These are phyloP conservation scores for Oryzias curvinotus DNA, from an alignment of 2,113 vertebrate genomes.

Conservation along the genomic window DNA sequence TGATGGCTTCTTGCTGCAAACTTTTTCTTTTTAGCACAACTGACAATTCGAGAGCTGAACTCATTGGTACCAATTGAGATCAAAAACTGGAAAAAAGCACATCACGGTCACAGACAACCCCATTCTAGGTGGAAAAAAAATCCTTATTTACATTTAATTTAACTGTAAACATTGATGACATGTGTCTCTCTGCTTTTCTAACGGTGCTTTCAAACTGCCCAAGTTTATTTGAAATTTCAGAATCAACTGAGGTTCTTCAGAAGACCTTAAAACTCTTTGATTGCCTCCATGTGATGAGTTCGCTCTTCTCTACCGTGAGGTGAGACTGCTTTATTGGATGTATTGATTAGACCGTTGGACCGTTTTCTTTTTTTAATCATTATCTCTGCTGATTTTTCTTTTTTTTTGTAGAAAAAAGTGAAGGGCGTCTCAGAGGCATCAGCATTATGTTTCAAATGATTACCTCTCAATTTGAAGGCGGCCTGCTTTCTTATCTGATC, in stretches of 20 bases:
- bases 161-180: no score
- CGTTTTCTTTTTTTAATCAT: slow-evolving; percentile 60
- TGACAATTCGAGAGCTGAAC: no score
- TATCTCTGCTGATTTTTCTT: slow-evolving; percentile 39
- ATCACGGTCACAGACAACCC: no score
- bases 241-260: neutral
- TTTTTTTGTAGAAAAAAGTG: slow-evolving; percentile 42
- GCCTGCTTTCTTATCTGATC: slow-evolving; percentile 37
- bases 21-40: no score
- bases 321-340: slow-evolving; percentile 46
- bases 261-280: slow-evolving; percentile 20
- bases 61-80: no score
- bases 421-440: slow-evolving; percentile 53
- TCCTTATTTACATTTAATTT: no score
- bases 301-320: slow-evolving; percentile 30
- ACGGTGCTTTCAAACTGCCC: no score
- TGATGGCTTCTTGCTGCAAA: no score
- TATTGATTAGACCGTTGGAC: slow-evolving; percentile 59
- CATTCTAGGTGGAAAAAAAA: no score
- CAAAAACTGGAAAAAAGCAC: no score
- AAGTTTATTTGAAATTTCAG: no score
- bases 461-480: slow-evolving; percentile 21
- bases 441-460: slow-evolving; percentile 30
- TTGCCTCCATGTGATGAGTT: slow-evolving; percentile 13
- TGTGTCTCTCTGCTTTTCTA: no score